Base-by-base conservation (phyloP, 1,140 invertebrate genomes). In the Anastrepha obliqua region DNA sequence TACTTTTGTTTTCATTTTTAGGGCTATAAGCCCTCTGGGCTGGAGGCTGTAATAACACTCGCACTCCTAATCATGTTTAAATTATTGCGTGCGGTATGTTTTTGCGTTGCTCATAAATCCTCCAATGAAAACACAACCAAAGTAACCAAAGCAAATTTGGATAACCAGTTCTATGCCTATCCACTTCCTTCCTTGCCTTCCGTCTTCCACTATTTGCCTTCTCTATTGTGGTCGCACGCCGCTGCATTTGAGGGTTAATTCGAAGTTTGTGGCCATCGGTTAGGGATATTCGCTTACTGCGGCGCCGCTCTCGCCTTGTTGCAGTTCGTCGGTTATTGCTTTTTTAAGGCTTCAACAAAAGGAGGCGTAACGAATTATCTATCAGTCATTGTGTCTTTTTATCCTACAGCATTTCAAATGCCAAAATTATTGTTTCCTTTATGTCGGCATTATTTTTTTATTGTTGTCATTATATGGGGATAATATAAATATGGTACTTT, bases 51-150 rank as follows among this genome's bases (percentile, higher is more conserved):
- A 90, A 92, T 92, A 92, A 92, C 91, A 92, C 89, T 90, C 90
- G 90, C 89, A 90, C 85, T 88, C 91, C 91, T 92, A 92, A 92
- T 92, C 91, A 92, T 92, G 91, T 92, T 92, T 92, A 92, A 92
- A 92, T 92, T 92, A 92, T 92, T 92, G 91, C 89, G 20, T 86
- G 90, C 85, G 78, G 55, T 60, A 59, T 85, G 87, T 88, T 88
- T 58, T 85, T 86, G 55, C 59, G 17, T 39, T 2, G 85, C 59
- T 86, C 85, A 87, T 64, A 64, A 87, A 88, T 64, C 89, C 88
- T 86, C 60, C 81, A 70, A 88, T 85, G 60, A 86, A 88, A 88
- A 88, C 60, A 86, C 11, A 88, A 86, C n/a, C 67, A 88, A 88
- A 88, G 89, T 87, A 86, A 88, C 89, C 87, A 89, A 87, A 87